These are phyloP conservation scores for Hepsetus odoe DNA, from an alignment of 2,113 vertebrate genomes.

Conservation along the genomic window DNA sequence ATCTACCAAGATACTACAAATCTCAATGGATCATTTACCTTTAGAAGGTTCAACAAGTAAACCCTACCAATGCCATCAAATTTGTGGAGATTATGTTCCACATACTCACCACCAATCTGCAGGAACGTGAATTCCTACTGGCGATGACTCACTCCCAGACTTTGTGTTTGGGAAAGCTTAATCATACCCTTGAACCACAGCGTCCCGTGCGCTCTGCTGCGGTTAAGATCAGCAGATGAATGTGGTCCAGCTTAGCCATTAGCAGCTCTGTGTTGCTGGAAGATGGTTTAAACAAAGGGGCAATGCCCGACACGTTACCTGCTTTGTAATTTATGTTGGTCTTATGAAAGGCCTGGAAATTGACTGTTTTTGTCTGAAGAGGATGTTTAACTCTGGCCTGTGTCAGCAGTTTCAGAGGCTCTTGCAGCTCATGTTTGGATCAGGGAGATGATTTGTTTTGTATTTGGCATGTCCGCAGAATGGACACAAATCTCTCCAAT, in stretches of 20 bases:
- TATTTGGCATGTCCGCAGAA: neutral
- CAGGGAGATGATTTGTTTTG: neutral
- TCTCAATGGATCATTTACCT: too few species aligned
- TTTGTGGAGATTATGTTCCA: neutral
- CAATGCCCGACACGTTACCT: neutral
- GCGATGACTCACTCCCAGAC: constrained; percentile 21
- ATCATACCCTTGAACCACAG: constrained; percentile 1
- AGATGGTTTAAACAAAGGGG: neutral
- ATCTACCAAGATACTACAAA: too few species aligned
- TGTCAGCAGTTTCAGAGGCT: neutral
- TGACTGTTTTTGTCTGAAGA: neutral
- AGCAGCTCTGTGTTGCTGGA: constrained; percentile 23
- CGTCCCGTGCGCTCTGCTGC: neutral
- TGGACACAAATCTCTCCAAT: neutral
- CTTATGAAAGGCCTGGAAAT: constrained; percentile 9
- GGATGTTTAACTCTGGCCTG: neutral
- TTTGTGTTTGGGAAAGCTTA: constrained; percentile 1
- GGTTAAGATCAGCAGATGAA: neutral
- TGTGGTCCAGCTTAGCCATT: constrained; percentile 4
- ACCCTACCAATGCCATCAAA: too few species aligned
- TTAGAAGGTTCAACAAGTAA: too few species aligned
- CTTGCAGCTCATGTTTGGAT: neutral
- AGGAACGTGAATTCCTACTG: constrained; percentile 9
- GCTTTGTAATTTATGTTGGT: constrained; percentile 21
- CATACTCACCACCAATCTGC: neutral